Percentiles rank a stretch among this genome's conserved stretches.
Evolutionary conservation across 2,113 vertebrate genomes (phyloP).

Genomic region (Collichthys lucidus): DNA sequence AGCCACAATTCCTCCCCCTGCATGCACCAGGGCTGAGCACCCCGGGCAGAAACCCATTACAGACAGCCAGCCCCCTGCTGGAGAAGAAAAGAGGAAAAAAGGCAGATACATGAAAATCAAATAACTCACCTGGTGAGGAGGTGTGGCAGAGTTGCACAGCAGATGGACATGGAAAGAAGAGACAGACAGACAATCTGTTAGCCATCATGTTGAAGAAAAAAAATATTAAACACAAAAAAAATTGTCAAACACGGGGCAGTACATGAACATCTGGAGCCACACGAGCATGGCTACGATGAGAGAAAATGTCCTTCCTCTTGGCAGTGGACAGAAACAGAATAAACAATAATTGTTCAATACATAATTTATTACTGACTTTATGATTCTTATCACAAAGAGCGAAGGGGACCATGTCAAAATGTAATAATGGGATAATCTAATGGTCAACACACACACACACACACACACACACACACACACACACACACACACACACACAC

Average conservation of each 20-base stretch:
- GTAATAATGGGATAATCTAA: too few species aligned
- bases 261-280: not conserved
- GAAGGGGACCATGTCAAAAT: too few species aligned
- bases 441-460: too few species aligned
- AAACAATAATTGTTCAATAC: too few species aligned
- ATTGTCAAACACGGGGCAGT: not conserved
- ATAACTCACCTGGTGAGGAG: slow-evolving; percentile 46
- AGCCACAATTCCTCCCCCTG: not conserved
- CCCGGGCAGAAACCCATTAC: not conserved
- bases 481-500: too few species aligned
- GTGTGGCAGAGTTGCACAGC: not conserved
- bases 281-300: not conserved
- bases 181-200: slow-evolving; percentile 27
- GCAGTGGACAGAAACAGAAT: not conserved
- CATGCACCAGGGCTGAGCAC: not conserved
- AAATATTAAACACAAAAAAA: not conserved
- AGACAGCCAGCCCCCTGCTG: not conserved
- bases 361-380: too few species aligned
- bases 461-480: too few species aligned
- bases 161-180: slow-evolving; percentile 36
- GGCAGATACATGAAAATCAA: not conserved
- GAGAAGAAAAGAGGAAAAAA: not conserved
- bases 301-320: not conserved
- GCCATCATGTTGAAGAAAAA: not conserved
- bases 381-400: too few species aligned